phyloP scores from a whole-genome alignment of 2,888 invertebrate genomes.

The Sepiola atlantica region DNA sequence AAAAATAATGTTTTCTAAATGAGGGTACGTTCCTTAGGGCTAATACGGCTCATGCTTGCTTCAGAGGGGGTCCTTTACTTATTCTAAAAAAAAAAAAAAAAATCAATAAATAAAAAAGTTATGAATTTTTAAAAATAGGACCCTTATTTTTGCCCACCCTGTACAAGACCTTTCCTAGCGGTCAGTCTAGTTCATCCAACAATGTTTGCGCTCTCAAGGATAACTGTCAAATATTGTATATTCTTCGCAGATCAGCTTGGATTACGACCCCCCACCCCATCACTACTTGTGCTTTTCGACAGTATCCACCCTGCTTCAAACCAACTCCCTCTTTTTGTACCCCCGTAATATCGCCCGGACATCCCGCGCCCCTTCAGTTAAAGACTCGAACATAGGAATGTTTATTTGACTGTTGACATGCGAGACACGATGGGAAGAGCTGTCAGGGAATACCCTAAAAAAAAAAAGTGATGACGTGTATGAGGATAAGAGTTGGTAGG shows the following conservation, averaged over 20 bases:
- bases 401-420: constrained; percentile 20
- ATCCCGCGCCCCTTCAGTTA: not conserved
- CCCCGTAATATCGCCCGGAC: not conserved
- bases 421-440: not conserved
- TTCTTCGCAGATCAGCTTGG: not conserved
- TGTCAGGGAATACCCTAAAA: not conserved
- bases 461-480: not conserved
- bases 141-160: no score
- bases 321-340: not conserved
- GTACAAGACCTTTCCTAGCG: not conserved
- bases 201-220: not conserved
- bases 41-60: no score
- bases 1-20: no score
- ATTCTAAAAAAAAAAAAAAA: no score
- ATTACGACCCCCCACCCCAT: not conserved
- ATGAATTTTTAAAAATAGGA: no score
- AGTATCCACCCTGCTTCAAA: not conserved
- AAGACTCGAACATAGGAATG: not conserved
- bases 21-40: no score
- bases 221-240: constrained; percentile 9
- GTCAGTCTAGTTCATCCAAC: not conserved
- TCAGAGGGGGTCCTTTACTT: no score
- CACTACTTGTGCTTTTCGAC: not conserved
- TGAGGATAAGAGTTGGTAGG: not conserved
- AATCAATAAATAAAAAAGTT: no score